These are phyloP conservation scores for Diadema setosum DNA, from an alignment of 35 echinoderm and acorn worm genomes.

Conservation along the genomic window DNA sequence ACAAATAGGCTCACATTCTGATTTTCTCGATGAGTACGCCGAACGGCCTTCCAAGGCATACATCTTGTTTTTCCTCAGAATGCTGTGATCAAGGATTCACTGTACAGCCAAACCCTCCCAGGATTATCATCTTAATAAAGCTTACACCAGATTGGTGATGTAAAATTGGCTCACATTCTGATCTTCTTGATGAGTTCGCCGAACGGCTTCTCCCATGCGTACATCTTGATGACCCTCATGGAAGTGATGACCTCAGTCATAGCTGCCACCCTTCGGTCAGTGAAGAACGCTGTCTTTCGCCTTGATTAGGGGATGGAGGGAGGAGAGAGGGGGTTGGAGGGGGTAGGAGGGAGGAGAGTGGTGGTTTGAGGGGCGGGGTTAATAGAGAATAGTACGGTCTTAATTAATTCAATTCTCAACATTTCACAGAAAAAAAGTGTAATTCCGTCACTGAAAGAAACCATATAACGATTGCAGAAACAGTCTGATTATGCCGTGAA, in stretches of 20 bases:
- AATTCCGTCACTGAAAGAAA: no score
- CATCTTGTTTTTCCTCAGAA: background rate
- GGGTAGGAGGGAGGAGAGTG: conserved; percentile 31
- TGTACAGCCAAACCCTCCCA: background rate
- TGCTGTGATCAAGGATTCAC: background rate
- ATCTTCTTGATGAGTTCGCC: conserved; percentile 41
- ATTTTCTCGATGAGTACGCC: background rate
- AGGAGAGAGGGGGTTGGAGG: conserved; percentile 22
- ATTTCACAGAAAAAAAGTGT: no score
- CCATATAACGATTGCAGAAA: no score
- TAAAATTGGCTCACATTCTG: conserved; percentile 61
- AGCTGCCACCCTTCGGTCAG: conserved; percentile 60
- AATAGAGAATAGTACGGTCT: no score
- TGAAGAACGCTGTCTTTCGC: conserved; percentile 73
- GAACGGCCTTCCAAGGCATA: background rate
- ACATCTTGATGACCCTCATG: conserved; percentile 96
- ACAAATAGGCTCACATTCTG: no score
- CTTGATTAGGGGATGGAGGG: background rate
- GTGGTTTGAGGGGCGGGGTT: no score
- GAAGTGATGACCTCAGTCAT: conserved; percentile 84
- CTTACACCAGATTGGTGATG: background rate
- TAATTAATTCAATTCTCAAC: no score
- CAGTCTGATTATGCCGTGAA: no score
- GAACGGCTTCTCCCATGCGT: conserved; percentile 91
- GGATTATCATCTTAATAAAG: background rate